phyloP scores from a whole-genome alignment of 2,113 vertebrate species.

The Leuciscus idus region DNA sequence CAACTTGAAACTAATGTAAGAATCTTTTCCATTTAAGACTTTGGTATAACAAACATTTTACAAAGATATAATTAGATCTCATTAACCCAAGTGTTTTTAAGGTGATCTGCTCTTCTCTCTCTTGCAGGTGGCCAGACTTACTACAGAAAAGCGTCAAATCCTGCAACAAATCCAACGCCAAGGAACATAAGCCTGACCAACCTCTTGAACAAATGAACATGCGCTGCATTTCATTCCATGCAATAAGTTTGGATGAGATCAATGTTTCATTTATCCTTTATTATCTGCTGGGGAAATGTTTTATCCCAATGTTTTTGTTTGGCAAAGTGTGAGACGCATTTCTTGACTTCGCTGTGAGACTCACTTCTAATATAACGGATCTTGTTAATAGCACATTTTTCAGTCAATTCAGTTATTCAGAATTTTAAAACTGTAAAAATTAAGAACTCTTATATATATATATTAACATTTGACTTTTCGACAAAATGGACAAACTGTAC shows the following conservation, averaged over 20 bases:
- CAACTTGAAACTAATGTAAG: conserved; percentile 48
- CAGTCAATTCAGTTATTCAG: too few species aligned
- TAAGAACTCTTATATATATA: too few species aligned
- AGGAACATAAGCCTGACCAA: neutral
- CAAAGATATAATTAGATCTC: neutral
- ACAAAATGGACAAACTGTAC: too few species aligned
- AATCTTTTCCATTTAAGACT: neutral
- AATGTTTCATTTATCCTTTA: neutral
- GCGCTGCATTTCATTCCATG: neutral
- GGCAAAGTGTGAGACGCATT: too few species aligned
- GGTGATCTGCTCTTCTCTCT: neutral
- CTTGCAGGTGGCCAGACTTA: conserved; percentile 29
- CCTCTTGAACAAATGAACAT: neutral
- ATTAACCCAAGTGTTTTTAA: neutral
- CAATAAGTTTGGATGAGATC: neutral
- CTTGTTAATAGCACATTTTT: neutral
- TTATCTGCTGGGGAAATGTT: too few species aligned
- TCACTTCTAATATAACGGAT: neutral
- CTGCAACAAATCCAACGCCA: conserved; percentile 25
- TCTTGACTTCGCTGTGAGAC: too few species aligned
- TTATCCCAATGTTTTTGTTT: too few species aligned
- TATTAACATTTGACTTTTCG: too few species aligned
- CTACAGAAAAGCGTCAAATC: conserved; percentile 21
- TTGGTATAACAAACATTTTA: neutral
- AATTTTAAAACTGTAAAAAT: too few species aligned